These are phyloP conservation scores for Penaeus monodon DNA, from an alignment of 2,888 invertebrate genomes.

Conservation along the genomic window DNA sequence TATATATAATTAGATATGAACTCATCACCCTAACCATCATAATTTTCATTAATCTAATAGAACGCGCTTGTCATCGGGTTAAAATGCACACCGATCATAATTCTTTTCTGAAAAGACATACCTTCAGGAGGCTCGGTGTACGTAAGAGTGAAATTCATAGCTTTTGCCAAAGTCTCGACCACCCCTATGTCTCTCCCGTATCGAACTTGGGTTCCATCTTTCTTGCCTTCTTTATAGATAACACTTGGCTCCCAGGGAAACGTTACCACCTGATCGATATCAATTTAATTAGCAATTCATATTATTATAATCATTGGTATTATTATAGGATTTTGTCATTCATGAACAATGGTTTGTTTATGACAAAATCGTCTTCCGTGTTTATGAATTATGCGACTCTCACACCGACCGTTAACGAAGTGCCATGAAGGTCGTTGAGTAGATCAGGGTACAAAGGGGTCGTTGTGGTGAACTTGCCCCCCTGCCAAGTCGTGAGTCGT, in stretches of 20 bases:
- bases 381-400: too few species aligned
- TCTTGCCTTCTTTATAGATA: slow-evolving; percentile 6
- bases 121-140: slow-evolving; percentile 20
- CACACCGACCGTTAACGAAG: neutral
- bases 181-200: slow-evolving; percentile 18
- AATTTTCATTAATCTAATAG: too few species aligned
- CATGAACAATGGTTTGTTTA: neutral
- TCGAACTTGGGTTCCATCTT: neutral
- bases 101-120: neutral
- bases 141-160: neutral
- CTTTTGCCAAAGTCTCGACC: neutral
- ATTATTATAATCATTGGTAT: too few species aligned
- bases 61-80: too few species aligned
- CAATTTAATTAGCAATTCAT: neutral
- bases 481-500: neutral
- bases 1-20: too few species aligned
- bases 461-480: neutral
- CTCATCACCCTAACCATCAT: too few species aligned
- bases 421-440: neutral
- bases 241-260: slow-evolving; percentile 10
- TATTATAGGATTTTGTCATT: neutral
- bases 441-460: neutral
- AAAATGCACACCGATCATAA: too few species aligned
- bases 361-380: too few species aligned
- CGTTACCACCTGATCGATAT: neutral